Base-by-base conservation (phyloP, 30 jellyfish, hydroid and myxozoan species). In the Turritopsis rubra region DNA sequence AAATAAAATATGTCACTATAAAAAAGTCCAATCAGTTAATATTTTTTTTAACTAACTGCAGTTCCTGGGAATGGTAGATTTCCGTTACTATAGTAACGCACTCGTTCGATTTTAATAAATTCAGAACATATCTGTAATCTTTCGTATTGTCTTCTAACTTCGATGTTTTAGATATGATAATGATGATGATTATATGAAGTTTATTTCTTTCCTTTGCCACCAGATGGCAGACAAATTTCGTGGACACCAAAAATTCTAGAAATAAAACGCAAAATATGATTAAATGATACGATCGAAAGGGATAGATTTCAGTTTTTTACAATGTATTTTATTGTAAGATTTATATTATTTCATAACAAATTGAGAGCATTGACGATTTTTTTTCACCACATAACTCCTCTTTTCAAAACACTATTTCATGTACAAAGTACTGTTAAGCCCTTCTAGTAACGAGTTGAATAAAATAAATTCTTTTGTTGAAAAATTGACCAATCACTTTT, bases 161-260 rank as follows among this genome's bases (percentile, higher is more conserved):
- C n/a, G 60, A 41, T 41, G 60, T 41, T 41, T 41, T 41, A 41
- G 60, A 41, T 41, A 41, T 41, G 13, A 13, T 41, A 13, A 13
- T 13, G 60, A 41, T 13, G 5, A 41, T 3, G 9, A 41, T 3
- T 41, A 41, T 16, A 13, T 75, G 75, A 0, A 23, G 29, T 72
- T 84, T 84, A 84, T 75, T 89, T 84, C 95, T 90, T 90, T 86
- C 97, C 97, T 80, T 90, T 91, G 21, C 91, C 96, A 1, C 97
- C 97, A 1, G 97, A 86, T 25, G 97, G 97, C 85, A 91, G 72
- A 79, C 97, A 91, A 73, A 91, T 91, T 65, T 91, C 97, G 82
- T 91, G 97, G 54, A 91, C 97, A 29, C 97, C 97, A 41, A 91
- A 91, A 85, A 91, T 91, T 73, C 97, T 91, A 77, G n/a, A 84